Conservation (phyloP, 2,888 invertebrate genomes). For the Unio pictorum region DNA sequence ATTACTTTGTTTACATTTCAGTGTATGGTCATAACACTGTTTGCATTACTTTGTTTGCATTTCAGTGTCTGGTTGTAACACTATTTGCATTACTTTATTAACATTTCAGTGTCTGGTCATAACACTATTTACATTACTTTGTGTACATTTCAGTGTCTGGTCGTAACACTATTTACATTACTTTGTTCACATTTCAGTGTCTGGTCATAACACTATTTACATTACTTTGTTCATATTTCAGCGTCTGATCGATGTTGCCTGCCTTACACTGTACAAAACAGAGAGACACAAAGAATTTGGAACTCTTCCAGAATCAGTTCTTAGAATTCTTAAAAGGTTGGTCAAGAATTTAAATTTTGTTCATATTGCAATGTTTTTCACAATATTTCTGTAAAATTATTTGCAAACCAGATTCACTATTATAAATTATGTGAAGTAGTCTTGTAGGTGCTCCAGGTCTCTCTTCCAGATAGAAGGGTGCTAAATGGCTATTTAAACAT, state of each 20-base stretch:
- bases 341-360: not conserved
- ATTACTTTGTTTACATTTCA: conserved; percentile 19
- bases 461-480: too few species aligned
- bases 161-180: too few species aligned
- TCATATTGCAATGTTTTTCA: not conserved
- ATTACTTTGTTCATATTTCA: conserved; percentile 22
- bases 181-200: conserved; percentile 33
- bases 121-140: too few species aligned
- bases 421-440: not conserved
- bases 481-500: too few species aligned
- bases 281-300: conserved; percentile 28
- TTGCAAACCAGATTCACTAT: not conserved
- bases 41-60: not conserved
- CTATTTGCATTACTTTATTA: too few species aligned
- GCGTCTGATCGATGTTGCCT: conserved; percentile 55
- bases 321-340: conserved; percentile 37
- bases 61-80: conserved; percentile 40
- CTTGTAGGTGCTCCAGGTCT: too few species aligned
- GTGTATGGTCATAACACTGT: conserved; percentile 33
- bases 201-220: conserved; percentile 17
- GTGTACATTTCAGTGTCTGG: too few species aligned
- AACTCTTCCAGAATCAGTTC: conserved; percentile 36
- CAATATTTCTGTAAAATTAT: not conserved
- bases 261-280: conserved; percentile 38
- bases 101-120: too few species aligned